phyloP scores from a whole-genome alignment of 2,888 invertebrate genomes.

The Oscheius myriophilus region DNA sequence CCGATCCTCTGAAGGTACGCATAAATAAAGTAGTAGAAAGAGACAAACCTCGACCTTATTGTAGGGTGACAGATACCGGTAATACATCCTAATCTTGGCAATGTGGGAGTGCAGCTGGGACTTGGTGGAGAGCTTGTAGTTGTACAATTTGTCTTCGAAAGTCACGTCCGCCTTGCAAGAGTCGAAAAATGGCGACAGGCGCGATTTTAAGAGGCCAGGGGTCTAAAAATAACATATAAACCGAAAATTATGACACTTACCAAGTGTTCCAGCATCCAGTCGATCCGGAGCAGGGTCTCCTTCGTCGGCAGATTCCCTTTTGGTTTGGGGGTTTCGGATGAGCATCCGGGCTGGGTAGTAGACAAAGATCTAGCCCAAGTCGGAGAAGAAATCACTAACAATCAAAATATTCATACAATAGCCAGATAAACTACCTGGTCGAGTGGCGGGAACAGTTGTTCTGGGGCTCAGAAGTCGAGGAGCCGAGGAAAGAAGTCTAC shows the following conservation, averaged over 20 bases:
- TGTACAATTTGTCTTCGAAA: constrained; percentile 59
- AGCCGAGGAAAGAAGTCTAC: too few relatives aligned
- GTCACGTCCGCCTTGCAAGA: constrained; percentile 47
- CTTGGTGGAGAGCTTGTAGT: constrained; percentile 45
- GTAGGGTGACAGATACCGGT: constrained; percentile 61
- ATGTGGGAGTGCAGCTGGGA: constrained; percentile 51
- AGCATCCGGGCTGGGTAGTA: too few relatives aligned
- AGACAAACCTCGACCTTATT: constrained; percentile 60
- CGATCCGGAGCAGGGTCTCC: constrained; percentile 50
- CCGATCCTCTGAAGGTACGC: constrained; percentile 53
- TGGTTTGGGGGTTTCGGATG: too few relatives aligned
- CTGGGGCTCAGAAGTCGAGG: too few relatives aligned
- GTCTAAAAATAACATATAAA: constrained; percentile 37
- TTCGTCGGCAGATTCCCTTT: constrained; percentile 37
- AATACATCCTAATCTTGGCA: constrained; percentile 63
- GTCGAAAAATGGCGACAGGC: constrained; percentile 52
- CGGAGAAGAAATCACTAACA: too few relatives aligned
- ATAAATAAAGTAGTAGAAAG: neutral
- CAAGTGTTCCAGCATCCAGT: constrained; percentile 57
- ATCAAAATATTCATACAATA: too few relatives aligned
- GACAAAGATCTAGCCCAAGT: too few relatives aligned
- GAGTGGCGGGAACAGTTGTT: too few relatives aligned
- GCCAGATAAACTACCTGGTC: too few relatives aligned
- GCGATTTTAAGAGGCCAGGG: constrained; percentile 52
- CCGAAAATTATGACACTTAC: constrained; percentile 23